phyloP scores from a whole-genome alignment of 1,140 invertebrate species.

The Branchinecta lynchi region DNA sequence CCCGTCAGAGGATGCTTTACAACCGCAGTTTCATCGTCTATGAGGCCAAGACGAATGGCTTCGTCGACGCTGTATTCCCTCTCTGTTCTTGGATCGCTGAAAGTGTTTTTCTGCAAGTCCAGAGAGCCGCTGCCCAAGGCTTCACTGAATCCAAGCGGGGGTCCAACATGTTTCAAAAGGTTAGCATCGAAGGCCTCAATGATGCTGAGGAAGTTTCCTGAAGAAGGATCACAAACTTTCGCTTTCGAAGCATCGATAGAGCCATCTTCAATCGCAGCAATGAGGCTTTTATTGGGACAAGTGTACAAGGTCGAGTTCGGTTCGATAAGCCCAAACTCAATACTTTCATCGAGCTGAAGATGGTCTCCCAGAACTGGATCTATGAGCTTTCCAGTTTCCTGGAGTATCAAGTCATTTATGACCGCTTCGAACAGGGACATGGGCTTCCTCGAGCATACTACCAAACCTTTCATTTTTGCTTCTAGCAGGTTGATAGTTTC shows the following conservation, averaged over 20 bases:
- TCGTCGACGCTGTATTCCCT: slow-evolving; percentile 57
- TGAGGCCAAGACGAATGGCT: slow-evolving; percentile 54
- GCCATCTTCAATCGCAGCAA: slow-evolving; percentile 57
- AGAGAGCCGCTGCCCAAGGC: slow-evolving; percentile 37
- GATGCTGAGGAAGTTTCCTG: slow-evolving; percentile 50
- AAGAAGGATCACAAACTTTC: slow-evolving; percentile 56
- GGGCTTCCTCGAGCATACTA: slow-evolving; percentile 52
- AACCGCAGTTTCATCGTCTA: slow-evolving; percentile 55
- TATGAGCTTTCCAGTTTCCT: slow-evolving; percentile 58
- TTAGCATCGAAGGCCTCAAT: slow-evolving; percentile 52
- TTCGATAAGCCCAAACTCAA: slow-evolving; percentile 55
- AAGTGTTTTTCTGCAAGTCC: slow-evolving; percentile 33
- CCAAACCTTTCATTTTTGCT: slow-evolving; percentile 50
- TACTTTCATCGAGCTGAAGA: slow-evolving; percentile 50
- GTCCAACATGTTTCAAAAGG: slow-evolving; percentile 51
- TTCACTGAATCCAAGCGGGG: slow-evolving; percentile 45
- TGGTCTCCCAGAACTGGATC: slow-evolving; percentile 54
- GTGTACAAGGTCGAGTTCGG: slow-evolving; percentile 54
- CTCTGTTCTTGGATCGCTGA: slow-evolving; percentile 34
- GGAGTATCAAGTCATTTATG: slow-evolving; percentile 52
- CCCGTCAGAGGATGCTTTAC: slow-evolving; percentile 59
- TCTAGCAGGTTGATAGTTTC: slow-evolving; percentile 45
- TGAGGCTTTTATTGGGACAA: slow-evolving; percentile 51
- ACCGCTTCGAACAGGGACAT: slow-evolving; percentile 61
- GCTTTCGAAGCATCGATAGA: slow-evolving; percentile 59